Conservation (phyloP, 2,113 vertebrate species). For the Herpailurus yagouaroundi region DNA sequence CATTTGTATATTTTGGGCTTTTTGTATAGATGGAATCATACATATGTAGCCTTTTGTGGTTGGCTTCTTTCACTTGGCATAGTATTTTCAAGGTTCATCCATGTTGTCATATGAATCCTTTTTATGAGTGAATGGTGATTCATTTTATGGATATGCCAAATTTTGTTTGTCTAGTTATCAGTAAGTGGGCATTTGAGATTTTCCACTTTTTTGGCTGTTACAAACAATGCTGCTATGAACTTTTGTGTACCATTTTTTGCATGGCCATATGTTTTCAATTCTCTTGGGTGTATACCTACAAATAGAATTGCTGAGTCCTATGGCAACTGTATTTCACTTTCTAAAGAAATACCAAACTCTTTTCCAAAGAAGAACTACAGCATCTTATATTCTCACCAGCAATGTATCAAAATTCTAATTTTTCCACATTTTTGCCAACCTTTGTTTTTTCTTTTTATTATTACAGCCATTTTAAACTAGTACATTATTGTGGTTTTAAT, state of each 20-base stretch:
- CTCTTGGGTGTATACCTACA: neutral
- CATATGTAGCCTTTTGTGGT: neutral
- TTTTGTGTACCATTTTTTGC: neutral
- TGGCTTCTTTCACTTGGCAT: neutral
- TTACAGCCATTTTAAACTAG: neutral
- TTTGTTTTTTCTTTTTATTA: neutral
- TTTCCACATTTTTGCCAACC: neutral
- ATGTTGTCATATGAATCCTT: neutral
- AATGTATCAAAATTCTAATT: neutral
- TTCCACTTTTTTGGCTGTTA: neutral
- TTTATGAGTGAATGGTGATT: neutral
- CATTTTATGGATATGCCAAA: neutral
- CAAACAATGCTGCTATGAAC: neutral
- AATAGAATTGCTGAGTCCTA: neutral
- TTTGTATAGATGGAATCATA: neutral
- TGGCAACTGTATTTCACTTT: neutral
- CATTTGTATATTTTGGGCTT: neutral
- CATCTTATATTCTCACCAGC: neutral
- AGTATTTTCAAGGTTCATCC: neutral
- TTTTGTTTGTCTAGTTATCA: neutral
- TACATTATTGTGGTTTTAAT: neutral
- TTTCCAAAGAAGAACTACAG: neutral
- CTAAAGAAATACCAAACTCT: neutral
- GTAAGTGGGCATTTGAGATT: neutral
- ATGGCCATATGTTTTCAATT: neutral